Evolutionary conservation across 1,140 invertebrate species (phyloP).

Genomic region (Anthonomus grandis): DNA sequence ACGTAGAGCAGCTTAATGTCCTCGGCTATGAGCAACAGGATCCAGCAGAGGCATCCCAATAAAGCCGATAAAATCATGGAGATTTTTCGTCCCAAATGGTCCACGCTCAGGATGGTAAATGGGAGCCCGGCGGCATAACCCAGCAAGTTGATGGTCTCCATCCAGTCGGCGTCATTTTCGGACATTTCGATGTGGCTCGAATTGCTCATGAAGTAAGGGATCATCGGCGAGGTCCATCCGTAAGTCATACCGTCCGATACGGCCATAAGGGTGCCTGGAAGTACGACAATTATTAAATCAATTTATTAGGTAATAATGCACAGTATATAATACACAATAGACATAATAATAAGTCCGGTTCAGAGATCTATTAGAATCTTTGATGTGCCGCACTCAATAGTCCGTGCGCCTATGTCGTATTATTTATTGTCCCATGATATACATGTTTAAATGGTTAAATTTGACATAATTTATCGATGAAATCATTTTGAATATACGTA

Average conservation of each 20-base stretch:
- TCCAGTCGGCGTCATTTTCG: constrained; percentile 54
- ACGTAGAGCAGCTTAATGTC: constrained; percentile 50
- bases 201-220: constrained; percentile 50
- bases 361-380: too few relatives aligned
- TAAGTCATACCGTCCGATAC: constrained; percentile 44
- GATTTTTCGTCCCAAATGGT: constrained; percentile 61
- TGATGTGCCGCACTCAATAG: too few relatives aligned
- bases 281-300: too few relatives aligned
- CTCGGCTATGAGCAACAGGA: constrained; percentile 52
- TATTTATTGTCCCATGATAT: too few relatives aligned
- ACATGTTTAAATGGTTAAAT: too few relatives aligned
- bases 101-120: constrained; percentile 53
- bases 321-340: not conserved
- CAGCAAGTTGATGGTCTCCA: constrained; percentile 60
- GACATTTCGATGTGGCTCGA: constrained; percentile 41
- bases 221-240: constrained; percentile 63
- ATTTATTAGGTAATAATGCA: not conserved
- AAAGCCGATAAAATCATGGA: constrained; percentile 55
- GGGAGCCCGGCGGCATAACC: constrained; percentile 60
- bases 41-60: constrained; percentile 62
- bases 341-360: not conserved
- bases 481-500: too few relatives aligned
- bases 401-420: too few relatives aligned
- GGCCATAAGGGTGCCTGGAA: constrained; percentile 25
- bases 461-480: too few relatives aligned